Base-by-base conservation (phyloP, 2,888 invertebrate genomes). In the Gibbula magus region DNA sequence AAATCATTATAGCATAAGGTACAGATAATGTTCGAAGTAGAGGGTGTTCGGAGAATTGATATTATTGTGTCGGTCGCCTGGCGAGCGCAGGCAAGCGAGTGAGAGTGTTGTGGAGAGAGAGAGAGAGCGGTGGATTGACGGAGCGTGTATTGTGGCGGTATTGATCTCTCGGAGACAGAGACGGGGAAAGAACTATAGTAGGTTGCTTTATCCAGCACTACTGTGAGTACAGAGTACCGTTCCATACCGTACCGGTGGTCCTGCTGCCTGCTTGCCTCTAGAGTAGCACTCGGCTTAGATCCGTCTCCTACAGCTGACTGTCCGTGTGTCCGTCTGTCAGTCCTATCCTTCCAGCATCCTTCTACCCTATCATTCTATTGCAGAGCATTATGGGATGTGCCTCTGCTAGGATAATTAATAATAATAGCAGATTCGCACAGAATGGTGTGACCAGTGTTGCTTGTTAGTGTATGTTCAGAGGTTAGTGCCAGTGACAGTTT, bases 311-410 rank as follows among this genome's bases (percentile, higher is more conserved):
- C 45, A 45, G 45, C 45, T 13, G 45, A 13, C 45, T 45, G 45
- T 45, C 45, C 45, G 45, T 45, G 10, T 45, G 45, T 45, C 45
- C 13, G 45, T 45, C 45, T 8, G 10, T 45, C 45, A 35, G 35
- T 35, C 56, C 20, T 29, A 16, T 29, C 29, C 29, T 18, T 61
- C 13, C 29, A 61, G 61, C 61, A 29, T 25, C 61, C 61, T 61
- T 61, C 29, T 25, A 29, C 29, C 61, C 29, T 61, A 22, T 61
- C 61, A 61, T 61, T 29, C 61, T 61, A 3, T 18, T 16, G 61
- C 61, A 61, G 61, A 29, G 61, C 51, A 74, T 74, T 74, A 74
- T 74, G 74, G 74, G 74, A 74, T 74, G 74, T 74, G 39, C 45
- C 51, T 22, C 25, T 51, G 74, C 74, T 74, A 25, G 74, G 74